phyloP scores from a whole-genome alignment of 1,140 invertebrate genomes.

The Drosophila elegans region DNA sequence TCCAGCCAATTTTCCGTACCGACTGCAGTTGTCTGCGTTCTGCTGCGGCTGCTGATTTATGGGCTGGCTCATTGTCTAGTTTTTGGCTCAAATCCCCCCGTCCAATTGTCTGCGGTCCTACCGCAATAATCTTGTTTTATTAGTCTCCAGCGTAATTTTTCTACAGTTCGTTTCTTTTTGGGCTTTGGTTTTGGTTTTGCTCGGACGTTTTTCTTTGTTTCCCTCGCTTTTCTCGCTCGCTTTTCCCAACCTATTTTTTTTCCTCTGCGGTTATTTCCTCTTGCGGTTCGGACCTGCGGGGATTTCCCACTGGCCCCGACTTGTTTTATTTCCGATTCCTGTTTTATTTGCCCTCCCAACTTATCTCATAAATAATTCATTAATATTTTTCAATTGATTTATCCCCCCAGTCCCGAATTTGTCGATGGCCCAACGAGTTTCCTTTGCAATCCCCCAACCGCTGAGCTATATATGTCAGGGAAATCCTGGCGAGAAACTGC shows the following conservation, averaged over 20 bases:
- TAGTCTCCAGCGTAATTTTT: slow-evolving; percentile 75
- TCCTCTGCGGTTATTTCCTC: slow-evolving; percentile 38
- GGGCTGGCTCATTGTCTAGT: slow-evolving; percentile 64
- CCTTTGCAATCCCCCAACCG: slow-evolving; percentile 26
- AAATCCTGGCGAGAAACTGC: slow-evolving; percentile 45
- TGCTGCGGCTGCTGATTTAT: slow-evolving; percentile 67
- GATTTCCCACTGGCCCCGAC: slow-evolving; percentile 26
- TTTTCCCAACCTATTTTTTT: not conserved
- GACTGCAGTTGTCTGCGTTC: slow-evolving; percentile 43
- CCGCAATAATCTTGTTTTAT: slow-evolving; percentile 78
- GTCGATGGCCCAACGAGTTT: slow-evolving; percentile 53
- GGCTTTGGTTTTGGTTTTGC: slow-evolving; percentile 27
- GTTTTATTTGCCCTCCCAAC: slow-evolving; percentile 29
- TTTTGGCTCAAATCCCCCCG: slow-evolving; percentile 15
- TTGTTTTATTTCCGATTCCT: slow-evolving; percentile 21
- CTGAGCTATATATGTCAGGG: slow-evolving; percentile 17
- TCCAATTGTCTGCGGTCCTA: slow-evolving; percentile 62
- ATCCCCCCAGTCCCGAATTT: slow-evolving; percentile 57
- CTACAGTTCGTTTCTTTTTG: slow-evolving; percentile 57
- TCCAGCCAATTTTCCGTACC: slow-evolving; percentile 5
- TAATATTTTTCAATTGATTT: slow-evolving; percentile 78
- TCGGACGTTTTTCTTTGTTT: slow-evolving; percentile 24
- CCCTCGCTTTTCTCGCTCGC: not conserved
- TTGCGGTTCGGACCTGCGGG: slow-evolving; percentile 22
- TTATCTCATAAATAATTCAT: slow-evolving; percentile 75